These are phyloP conservation scores for Aplysina aerophoba DNA, from an alignment of 37 sponge, comb jelly and placozoan species.

Conservation along the genomic window DNA sequence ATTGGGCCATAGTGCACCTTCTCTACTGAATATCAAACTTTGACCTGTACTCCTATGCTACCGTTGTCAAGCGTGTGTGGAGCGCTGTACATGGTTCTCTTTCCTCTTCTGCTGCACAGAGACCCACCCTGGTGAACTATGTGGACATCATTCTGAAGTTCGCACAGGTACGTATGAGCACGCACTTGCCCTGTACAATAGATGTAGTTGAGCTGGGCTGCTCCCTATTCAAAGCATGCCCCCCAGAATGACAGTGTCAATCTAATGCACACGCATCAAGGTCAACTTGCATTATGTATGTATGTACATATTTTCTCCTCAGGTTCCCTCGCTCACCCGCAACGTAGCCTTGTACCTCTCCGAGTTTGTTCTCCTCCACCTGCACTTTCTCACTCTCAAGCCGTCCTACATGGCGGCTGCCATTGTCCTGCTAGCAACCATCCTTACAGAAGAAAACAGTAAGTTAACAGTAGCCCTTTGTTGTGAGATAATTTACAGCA, in stretches of 20 bases:
- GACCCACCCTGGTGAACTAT: slow-evolving; percentile 48
- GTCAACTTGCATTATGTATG: too few relatives aligned
- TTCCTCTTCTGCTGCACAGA: slow-evolving; percentile 31
- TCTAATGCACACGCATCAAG: too few relatives aligned
- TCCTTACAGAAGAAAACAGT: slow-evolving; percentile 5
- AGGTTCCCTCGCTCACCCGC: not conserved
- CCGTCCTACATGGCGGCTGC: slow-evolving; percentile 16
- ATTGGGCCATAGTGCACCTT: not conserved
- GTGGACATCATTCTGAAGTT: slow-evolving; percentile 59
- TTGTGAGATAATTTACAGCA: not conserved
- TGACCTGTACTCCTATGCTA: too few relatives aligned
- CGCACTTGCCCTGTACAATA: too few relatives aligned
- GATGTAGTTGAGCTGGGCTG: slow-evolving; percentile 10
- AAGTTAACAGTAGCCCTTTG: not conserved
- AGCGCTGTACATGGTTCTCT: not conserved
- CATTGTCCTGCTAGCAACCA: not conserved
- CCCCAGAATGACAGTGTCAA: not conserved
- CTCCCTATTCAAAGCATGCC: not conserved
- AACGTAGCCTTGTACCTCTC: slow-evolving; percentile 72
- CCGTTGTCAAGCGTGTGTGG: too few relatives aligned
- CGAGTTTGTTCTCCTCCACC: slow-evolving; percentile 66
- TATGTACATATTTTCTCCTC: too few relatives aligned
- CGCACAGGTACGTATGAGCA: not conserved
- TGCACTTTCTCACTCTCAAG: slow-evolving; percentile 26
- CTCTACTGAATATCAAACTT: too few relatives aligned